Evolutionary conservation across 2,888 invertebrate genomes (phyloP).

Genomic region (Mimachlamys varia): DNA sequence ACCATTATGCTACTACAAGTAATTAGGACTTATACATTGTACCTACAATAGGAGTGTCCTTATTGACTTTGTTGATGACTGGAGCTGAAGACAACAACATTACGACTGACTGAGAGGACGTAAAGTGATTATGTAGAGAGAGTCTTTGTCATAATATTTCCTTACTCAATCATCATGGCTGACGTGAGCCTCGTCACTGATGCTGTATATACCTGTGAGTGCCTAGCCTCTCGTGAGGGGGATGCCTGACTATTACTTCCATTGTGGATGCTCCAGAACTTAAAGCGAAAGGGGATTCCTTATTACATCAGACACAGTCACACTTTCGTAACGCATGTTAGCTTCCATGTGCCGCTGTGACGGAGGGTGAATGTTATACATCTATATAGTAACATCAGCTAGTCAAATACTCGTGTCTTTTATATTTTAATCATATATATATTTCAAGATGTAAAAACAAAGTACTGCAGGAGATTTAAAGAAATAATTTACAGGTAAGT

Average conservation of each 20-base stretch:
- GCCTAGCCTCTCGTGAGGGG: neutral
- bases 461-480: too few species aligned
- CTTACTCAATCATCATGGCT: neutral
- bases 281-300: neutral
- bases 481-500: too few species aligned
- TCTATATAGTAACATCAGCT: neutral
- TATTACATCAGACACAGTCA: neutral
- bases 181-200: constrained; percentile 7
- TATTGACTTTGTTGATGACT: neutral
- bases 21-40: too few species aligned
- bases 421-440: neutral
- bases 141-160: neutral
- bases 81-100: neutral
- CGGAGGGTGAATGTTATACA: constrained; percentile 18
- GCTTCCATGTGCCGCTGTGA: constrained; percentile 11
- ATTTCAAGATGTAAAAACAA: too few species aligned
- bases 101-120: neutral
- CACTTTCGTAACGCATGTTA: constrained; percentile 21
- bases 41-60: neutral
- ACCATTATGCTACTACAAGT: neutral
- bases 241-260: neutral
- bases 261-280: neutral
- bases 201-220: constrained; percentile 2
- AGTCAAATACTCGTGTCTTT: neutral
- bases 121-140: neutral